phyloP scores from a whole-genome alignment of 2,797 vertebrate genomes.

The Sebastes matsubarae region DNA sequence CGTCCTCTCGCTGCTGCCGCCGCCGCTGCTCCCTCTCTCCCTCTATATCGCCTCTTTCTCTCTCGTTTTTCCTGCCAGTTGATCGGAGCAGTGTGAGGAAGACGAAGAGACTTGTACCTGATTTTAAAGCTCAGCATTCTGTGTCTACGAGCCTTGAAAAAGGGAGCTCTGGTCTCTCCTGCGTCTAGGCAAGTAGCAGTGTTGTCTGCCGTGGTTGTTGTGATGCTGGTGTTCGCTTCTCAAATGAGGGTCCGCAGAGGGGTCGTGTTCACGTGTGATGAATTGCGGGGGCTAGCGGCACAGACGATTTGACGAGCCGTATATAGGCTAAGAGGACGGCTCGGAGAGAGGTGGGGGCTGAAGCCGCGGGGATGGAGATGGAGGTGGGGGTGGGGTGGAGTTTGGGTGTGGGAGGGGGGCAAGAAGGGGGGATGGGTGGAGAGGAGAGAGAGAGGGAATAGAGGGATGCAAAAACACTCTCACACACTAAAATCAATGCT shows the following conservation, averaged over 20 bases:
- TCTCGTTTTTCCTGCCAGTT: slow-evolving; percentile 41
- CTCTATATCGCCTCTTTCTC: slow-evolving; percentile 32
- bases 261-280: slow-evolving; percentile 33
- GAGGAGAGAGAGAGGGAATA: slow-evolving; percentile 30
- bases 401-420: slow-evolving; percentile 54
- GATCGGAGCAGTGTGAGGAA: slow-evolving; percentile 25
- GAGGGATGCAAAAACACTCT: slow-evolving; percentile 53
- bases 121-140: slow-evolving; percentile 47
- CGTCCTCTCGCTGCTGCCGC: slow-evolving; percentile 48
- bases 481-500: slow-evolving; percentile 24
- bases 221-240: slow-evolving; percentile 29
- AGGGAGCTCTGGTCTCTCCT: slow-evolving; percentile 46
- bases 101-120: slow-evolving; percentile 32
- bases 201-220: slow-evolving; percentile 57
- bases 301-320: slow-evolving; percentile 67
- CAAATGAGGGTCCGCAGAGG: slow-evolving; percentile 32
- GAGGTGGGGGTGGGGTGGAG: slow-evolving; percentile 73
- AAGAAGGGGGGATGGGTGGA: slow-evolving; percentile 57
- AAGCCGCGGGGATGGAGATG: slow-evolving; percentile 63
- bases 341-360: slow-evolving; percentile 68
- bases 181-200: slow-evolving; percentile 87
- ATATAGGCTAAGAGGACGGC: slow-evolving; percentile 81
- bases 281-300: slow-evolving; percentile 41
- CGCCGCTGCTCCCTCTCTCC: slow-evolving; percentile 50
- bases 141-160: slow-evolving; percentile 21